phyloP scores from a whole-genome alignment of 1,140 invertebrate genomes.

The Leptinotarsa lineolata region DNA sequence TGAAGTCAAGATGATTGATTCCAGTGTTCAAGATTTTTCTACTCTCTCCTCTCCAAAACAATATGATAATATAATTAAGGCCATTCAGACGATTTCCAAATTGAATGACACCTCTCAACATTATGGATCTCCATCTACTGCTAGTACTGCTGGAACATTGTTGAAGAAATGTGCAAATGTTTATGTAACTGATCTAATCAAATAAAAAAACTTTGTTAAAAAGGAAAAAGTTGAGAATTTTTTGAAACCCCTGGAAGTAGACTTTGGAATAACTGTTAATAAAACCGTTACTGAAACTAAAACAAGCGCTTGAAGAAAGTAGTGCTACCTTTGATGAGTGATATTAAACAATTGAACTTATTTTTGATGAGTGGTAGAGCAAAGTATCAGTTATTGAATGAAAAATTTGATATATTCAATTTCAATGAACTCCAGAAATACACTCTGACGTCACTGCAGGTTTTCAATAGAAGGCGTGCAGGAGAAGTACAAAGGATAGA shows the following conservation, averaged over 20 bases:
- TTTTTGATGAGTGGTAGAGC: constrained; percentile 4
- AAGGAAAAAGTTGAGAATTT: constrained; percentile 11
- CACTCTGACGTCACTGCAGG: not conserved
- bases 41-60: not conserved
- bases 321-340: not conserved
- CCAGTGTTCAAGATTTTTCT: not conserved
- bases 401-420: constrained; percentile 2
- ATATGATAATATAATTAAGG: not conserved
- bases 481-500: constrained; percentile 14
- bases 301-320: constrained; percentile 2
- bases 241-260: constrained; percentile 13
- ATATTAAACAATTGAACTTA: constrained; percentile 15
- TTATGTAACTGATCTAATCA: constrained; percentile 17
- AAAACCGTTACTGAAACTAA: constrained; percentile 10
- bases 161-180: constrained; percentile 19
- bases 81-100: not conserved
- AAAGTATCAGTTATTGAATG: not conserved
- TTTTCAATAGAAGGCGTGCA: constrained; percentile 21
- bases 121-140: constrained; percentile 16
- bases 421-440: not conserved
- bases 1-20: constrained; percentile 3
- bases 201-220: constrained; percentile 1
- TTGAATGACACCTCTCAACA: not conserved
- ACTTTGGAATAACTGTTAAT: constrained; percentile 16
- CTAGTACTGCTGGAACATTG: constrained; percentile 1